Conservation (phyloP, 1,140 invertebrate species). For the Aplysia californica region DNA sequence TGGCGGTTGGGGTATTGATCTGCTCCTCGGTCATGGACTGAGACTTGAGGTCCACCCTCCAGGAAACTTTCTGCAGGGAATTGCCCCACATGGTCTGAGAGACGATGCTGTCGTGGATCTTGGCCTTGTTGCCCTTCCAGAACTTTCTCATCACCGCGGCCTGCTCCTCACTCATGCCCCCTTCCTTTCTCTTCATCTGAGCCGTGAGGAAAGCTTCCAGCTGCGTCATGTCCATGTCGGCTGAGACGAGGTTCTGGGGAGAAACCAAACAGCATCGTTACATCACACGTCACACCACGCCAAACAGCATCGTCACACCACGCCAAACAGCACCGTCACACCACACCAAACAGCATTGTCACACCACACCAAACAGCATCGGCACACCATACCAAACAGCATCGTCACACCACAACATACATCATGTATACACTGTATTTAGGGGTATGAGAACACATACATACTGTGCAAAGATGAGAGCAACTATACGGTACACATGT, state of each 20-base stretch:
- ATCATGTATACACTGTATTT: too few species aligned
- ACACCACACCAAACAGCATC: not conserved
- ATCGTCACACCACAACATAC: not conserved
- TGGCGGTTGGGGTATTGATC: conserved; percentile 62
- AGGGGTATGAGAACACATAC: too few species aligned
- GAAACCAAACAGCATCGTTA: not conserved
- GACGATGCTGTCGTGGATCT: conserved; percentile 63
- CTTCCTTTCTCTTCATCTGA: conserved; percentile 59
- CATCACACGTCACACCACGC: not conserved
- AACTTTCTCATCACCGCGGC: conserved; percentile 61
- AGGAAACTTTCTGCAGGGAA: conserved; percentile 57
- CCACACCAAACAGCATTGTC: not conserved
- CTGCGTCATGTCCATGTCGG: conserved; percentile 65
- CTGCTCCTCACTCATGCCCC: conserved; percentile 59
- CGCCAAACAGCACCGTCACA: not conserved
- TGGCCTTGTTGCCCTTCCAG: conserved; percentile 63
- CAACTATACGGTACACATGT: too few species aligned
- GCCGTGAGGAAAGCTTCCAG: conserved; percentile 62
- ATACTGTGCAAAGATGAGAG: too few species aligned
- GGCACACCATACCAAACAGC: not conserved
- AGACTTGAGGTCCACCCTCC: conserved; percentile 65
- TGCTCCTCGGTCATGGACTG: conserved; percentile 57
- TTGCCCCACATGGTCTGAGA: conserved; percentile 61
- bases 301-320: not conserved
- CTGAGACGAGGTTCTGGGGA: conserved; percentile 62